These are phyloP conservation scores for Drosophila nigricruria DNA, from an alignment of 2,888 invertebrate species.

Conservation along the genomic window DNA sequence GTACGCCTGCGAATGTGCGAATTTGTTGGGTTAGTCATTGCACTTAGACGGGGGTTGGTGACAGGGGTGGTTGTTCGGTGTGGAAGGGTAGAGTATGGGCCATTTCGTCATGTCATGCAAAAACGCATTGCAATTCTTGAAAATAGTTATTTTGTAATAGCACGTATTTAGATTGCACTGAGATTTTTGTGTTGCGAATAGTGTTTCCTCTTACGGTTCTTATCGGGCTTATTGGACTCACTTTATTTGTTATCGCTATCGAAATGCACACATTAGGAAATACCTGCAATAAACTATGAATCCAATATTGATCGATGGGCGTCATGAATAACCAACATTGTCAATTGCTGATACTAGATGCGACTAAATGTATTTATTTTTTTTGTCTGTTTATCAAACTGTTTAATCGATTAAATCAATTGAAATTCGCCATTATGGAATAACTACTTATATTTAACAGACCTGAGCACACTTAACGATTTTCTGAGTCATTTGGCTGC, in stretches of 20 bases:
- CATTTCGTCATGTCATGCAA: conserved; percentile 43
- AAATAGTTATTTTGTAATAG: conserved; percentile 27
- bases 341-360: neutral
- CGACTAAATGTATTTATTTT: neutral
- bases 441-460: neutral
- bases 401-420: neutral
- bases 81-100: neutral
- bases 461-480: neutral
- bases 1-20: conserved; percentile 52
- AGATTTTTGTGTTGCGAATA: conserved; percentile 41
- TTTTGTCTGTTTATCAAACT: neutral
- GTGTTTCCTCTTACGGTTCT: conserved; percentile 15
- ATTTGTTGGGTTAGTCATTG: conserved; percentile 36
- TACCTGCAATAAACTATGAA: conserved; percentile 43
- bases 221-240: conserved; percentile 23
- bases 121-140: conserved; percentile 4
- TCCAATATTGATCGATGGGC: conserved; percentile 33
- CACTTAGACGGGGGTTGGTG: neutral
- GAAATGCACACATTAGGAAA: conserved; percentile 38
- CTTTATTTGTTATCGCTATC: conserved; percentile 26
- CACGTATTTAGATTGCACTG: conserved; percentile 39
- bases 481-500: neutral
- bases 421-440: neutral
- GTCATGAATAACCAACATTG: conserved; percentile 11
- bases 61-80: neutral